Percentiles rank a stretch among this genome's conserved stretches.
phyloP scores from a whole-genome alignment of 2,888 invertebrate genomes.

The Malthinus flaveolus region DNA sequence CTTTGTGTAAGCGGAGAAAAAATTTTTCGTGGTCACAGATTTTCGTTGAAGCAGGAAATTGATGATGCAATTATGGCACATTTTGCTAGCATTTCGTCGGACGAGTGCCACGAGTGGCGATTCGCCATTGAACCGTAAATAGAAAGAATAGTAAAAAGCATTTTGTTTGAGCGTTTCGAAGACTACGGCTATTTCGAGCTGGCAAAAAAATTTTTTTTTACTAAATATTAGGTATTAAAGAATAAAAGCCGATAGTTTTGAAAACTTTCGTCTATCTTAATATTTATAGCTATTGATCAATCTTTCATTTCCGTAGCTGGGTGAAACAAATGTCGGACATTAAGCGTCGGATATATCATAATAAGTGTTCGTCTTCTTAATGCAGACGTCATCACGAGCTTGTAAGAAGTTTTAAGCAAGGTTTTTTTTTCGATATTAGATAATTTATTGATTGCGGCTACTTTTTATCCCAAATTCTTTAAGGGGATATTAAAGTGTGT shows the following conservation, averaged over 20 bases:
- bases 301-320: conserved; percentile 23
- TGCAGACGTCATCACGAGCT: conserved; percentile 24
- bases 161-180: no score
- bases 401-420: neutral
- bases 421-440: neutral
- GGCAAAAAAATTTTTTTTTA: no score
- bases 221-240: no score
- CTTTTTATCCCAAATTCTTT: neutral
- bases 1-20: no score
- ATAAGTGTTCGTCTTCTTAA: conserved; percentile 31
- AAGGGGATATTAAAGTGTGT: neutral
- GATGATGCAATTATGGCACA: no score
- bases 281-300: conserved; percentile 27
- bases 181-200: no score
- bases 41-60: no score
- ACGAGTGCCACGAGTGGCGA: no score
- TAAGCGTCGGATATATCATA: conserved; percentile 31
- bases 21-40: no score
- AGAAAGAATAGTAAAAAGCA: no score
- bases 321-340: conserved; percentile 27
- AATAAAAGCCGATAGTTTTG: neutral
- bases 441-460: neutral
- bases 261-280: conserved; percentile 20
- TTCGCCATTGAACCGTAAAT: no score
- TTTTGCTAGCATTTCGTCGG: no score